Evolutionary conservation across 64 coral and sea anemone genomes (phyloP), one percentile per base, ranked within the genome.

Genomic region (Porites lutea): DNA sequence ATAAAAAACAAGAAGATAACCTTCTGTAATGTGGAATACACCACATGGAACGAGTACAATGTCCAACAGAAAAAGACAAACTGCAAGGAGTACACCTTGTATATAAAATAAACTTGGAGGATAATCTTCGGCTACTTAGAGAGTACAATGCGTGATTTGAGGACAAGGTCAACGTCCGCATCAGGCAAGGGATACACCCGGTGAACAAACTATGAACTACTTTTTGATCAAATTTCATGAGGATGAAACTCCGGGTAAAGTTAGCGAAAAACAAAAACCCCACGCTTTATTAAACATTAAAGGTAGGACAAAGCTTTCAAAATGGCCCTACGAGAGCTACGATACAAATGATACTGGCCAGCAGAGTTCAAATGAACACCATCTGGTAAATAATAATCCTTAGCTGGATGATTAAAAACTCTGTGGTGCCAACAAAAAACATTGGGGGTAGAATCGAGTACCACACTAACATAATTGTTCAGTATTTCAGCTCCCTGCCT

Each of bases 321-420:
- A 57, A 57, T 57, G 54, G 5, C 3, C 1, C 54, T 5, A 44
- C 72, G 10, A 80, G 55, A 79, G 23, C 78, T 80, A 54, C 48
- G 78, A 52, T 80, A 80, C 78, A 80, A 80, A 2, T 80, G 78
- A 54, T 80, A 80, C 20, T 80, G 78, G 2, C 53, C 78, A 14
- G 6, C 78, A 55, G 20, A 21, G 51, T 80, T 59, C 12, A 80
- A 3, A 54, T 80, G 78, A 80, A 80, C 78, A 14, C 50, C 13
- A 48, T 37, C 72, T 19, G 72, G 19, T 48, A 21, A 75, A 21
- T 75, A 75, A 13, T 21, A 6, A 74, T 74, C 72, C 72, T 74
- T 74, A 27, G 11, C 72, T 18, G 72, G 72, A 74, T 74, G 72
- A 74, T 13, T 21, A 27, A 74, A 27, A 3, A 21, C 11, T 11